phyloP scores from a whole-genome alignment of 2,888 invertebrate genomes.

The Troglohyphantes excavatus region DNA sequence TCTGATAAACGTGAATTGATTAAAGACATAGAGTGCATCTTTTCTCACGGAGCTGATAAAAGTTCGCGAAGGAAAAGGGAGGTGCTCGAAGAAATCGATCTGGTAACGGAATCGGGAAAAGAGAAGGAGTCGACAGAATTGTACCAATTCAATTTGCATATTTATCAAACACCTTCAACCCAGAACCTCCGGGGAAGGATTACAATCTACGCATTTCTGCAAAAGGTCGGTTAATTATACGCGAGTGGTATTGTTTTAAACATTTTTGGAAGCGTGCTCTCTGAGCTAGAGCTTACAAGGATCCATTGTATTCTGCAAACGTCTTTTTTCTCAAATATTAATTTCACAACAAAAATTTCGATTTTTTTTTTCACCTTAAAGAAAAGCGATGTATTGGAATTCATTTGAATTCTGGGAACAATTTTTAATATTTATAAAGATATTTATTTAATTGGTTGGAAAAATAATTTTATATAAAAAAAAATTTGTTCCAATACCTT shows the following conservation, averaged over 20 bases:
- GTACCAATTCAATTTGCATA: slow-evolving; percentile 65
- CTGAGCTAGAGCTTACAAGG: too few relatives aligned
- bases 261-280: background rate
- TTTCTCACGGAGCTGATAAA: background rate
- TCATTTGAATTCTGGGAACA: too few relatives aligned
- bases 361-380: too few relatives aligned
- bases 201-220: slow-evolving; percentile 26
- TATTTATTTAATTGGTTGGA: too few relatives aligned
- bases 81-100: slow-evolving; percentile 25
- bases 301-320: too few relatives aligned
- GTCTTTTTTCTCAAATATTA: too few relatives aligned
- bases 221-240: slow-evolving; percentile 43
- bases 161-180: slow-evolving; percentile 61
- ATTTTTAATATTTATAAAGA: too few relatives aligned
- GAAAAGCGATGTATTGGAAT: too few relatives aligned
- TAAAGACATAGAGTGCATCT: background rate
- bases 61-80: background rate
- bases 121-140: slow-evolving; percentile 61
- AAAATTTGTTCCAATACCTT: too few relatives aligned
- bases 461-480: too few relatives aligned
- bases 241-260: background rate
- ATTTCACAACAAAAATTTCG: too few relatives aligned
- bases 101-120: slow-evolving; percentile 7
- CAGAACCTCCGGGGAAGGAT: slow-evolving; percentile 44
- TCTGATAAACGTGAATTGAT: background rate